phyloP scores from a whole-genome alignment of 1,140 invertebrate genomes.

The Triops longicaudatus region DNA sequence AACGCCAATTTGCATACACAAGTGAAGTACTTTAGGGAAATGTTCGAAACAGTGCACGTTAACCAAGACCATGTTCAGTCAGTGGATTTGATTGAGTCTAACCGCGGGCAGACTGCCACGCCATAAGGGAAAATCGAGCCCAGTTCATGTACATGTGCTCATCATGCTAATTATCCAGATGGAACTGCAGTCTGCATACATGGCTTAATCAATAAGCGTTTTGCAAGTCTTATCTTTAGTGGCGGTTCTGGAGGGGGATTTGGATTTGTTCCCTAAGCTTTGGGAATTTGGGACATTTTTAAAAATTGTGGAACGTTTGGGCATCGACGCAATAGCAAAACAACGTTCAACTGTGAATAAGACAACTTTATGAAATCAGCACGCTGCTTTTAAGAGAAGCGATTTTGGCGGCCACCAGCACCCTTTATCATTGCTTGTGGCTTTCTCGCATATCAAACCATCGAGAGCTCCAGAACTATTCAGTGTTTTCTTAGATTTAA shows the following conservation, averaged over 20 bases:
- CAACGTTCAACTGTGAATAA: neutral
- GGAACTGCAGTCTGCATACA: neutral
- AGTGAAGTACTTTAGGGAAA: too few relatives aligned
- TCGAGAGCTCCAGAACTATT: too few relatives aligned
- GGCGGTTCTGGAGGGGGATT: neutral
- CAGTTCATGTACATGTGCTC: neutral
- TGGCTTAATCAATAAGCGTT: neutral
- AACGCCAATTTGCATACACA: too few relatives aligned
- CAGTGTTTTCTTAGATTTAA: too few relatives aligned
- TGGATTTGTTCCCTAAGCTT: too few relatives aligned
- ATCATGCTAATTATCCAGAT: slow-evolving; percentile 11
- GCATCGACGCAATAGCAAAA: neutral
- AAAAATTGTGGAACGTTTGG: too few relatives aligned
- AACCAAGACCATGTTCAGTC: too few relatives aligned
- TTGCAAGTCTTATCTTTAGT: neutral
- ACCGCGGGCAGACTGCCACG: neutral
- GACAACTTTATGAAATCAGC: neutral
- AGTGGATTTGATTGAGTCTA: too few relatives aligned
- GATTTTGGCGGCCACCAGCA: neutral
- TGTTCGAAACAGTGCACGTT: too few relatives aligned
- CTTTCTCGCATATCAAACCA: too few relatives aligned
- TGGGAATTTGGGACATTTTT: too few relatives aligned
- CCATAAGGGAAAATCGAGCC: neutral
- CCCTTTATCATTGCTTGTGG: too few relatives aligned
- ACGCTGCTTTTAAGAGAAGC: neutral